Evolutionary conservation across 1,140 invertebrate species (phyloP), one percentile per base, ranked within the genome.

Genomic region (Hycleus cichorii): DNA sequence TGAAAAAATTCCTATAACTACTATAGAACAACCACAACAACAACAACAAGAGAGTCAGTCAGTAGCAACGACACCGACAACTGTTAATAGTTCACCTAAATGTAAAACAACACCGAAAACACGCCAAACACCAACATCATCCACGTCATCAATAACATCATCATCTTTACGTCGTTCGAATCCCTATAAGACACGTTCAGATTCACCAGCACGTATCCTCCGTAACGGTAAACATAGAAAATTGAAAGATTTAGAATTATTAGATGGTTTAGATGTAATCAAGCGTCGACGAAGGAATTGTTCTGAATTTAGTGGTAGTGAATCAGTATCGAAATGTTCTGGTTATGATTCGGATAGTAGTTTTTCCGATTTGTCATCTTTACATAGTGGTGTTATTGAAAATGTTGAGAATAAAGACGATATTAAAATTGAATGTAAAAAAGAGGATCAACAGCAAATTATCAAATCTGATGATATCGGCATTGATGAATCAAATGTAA

Each of bases 201-300:
- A 81, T 64, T 69, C 72, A 9, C 68, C 70, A 5, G 64, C 66
- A 3, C 79, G 83, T 54, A 80, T 81, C 47, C 73, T 86, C 43
- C 74, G 84, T 48, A 87, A 84, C 67, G 83, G 83, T 0, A 86
- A 85, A 66, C 77, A 83, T 39, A 64, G 79, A 18, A 77, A 79
- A 60, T 71, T 80, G 18, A 80, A 81, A 56, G 74, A 76, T 49
- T 69, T 70, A 2, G 68, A 53, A 10, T 69, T 78, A 4, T 76
- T 80, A 50, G 77, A 72, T 46, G 78, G 80, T 58, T 64, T 81
- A 12, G 71, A 81, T 44, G 76, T 78, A 62, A 65, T 69, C 18
- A 81, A 78, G 60, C 80, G 79, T 57, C 59, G 77, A 18, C 78
- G 77, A 64, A 72, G 81, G 64, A 70, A 81, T 39, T 77, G 80